Evolutionary conservation across 2,113 vertebrate species (phyloP).

Genomic region (Oreochromis tanganicae): DNA sequence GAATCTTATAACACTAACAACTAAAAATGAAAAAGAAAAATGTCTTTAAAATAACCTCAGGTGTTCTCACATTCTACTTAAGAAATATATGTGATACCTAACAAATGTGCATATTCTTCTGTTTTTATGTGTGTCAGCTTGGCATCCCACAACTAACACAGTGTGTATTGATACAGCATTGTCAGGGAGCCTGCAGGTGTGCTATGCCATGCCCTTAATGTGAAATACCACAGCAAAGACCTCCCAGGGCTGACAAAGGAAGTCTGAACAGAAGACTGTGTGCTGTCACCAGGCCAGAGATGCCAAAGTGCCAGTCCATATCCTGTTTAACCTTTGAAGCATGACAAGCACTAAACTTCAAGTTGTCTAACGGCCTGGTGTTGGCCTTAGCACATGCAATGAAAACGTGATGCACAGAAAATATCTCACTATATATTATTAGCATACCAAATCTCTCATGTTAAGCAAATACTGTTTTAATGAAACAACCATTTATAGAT

Average conservation of each 20-base stretch:
- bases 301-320: constrained; percentile 47
- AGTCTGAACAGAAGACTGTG: constrained; percentile 5
- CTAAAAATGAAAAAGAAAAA: neutral
- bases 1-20: neutral
- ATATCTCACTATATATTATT: neutral
- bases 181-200: constrained; percentile 16
- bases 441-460: neutral
- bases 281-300: constrained; percentile 37
- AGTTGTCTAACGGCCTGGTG: neutral
- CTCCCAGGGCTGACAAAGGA: constrained; percentile 44
- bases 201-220: constrained; percentile 39
- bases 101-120: neutral
- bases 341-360: constrained; percentile 10
- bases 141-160: neutral
- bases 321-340: constrained; percentile 67
- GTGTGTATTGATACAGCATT: neutral
- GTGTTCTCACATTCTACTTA: neutral
- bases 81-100: neutral
- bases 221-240: constrained; percentile 61
- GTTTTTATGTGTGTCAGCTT: neutral
- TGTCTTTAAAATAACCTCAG: neutral
- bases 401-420: neutral
- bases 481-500: neutral
- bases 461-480: neutral
- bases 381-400: neutral